A percentile compares a stretch with the other conserved stretches of the same genome.
Conservation (phyloP, 2,113 vertebrate species). For the Lethenteron reissneri region DNA sequence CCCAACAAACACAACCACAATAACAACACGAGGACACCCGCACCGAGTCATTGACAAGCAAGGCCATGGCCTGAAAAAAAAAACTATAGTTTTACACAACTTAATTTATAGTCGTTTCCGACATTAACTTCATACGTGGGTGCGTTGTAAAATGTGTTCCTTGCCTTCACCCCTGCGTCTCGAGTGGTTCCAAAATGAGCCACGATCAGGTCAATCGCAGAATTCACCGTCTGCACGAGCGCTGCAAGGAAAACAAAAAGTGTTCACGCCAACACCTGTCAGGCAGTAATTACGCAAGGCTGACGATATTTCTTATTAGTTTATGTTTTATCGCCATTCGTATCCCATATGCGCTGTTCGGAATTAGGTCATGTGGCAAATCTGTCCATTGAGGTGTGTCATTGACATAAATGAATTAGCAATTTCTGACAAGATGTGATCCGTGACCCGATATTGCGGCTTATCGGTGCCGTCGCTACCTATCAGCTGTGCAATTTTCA, state of each 20-base stretch:
- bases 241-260: slow-evolving; percentile 20
- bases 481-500: too few relatives aligned
- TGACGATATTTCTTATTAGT: too few relatives aligned
- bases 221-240: slow-evolving; percentile 76
- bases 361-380: too few relatives aligned
- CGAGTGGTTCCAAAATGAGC: slow-evolving; percentile 83
- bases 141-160: background rate
- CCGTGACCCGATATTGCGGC: too few relatives aligned
- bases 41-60: background rate
- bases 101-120: background rate
- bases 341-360: too few relatives aligned
- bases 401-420: too few relatives aligned
- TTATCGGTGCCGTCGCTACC: too few relatives aligned
- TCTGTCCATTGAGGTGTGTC: too few relatives aligned
- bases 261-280: too few relatives aligned
- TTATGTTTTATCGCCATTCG: too few relatives aligned
- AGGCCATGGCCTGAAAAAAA: background rate
- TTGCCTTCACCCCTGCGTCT: slow-evolving; percentile 74
- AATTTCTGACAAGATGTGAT: too few relatives aligned
- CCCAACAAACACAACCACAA: background rate
- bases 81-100: background rate
- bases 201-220: slow-evolving; percentile 77
- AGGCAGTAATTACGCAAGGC: too few relatives aligned
- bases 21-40: background rate
- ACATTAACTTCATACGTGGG: background rate